Evolutionary conservation across 2,888 invertebrate species (phyloP).

Genomic region (Cryptus viduatorius): DNA sequence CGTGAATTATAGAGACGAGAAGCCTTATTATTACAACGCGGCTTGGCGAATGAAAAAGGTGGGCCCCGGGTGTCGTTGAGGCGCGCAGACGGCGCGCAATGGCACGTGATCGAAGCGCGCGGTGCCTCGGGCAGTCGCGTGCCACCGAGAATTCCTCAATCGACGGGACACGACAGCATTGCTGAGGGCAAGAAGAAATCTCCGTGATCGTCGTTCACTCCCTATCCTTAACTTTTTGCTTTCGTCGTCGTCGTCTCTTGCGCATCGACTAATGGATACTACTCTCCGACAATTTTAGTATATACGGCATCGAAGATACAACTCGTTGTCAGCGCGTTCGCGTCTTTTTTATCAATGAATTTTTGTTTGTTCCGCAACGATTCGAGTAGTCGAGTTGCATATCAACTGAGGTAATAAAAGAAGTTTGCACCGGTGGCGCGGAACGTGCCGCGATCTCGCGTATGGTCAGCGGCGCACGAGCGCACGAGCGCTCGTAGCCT

Average conservation of each 20-base stretch:
- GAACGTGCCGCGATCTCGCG: constrained; percentile 60
- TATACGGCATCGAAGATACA: not conserved
- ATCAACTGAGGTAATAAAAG: constrained; percentile 4
- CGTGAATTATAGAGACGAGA: constrained; percentile 64
- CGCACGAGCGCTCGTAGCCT: constrained; percentile 65
- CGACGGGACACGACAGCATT: constrained; percentile 66
- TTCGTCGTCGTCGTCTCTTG: not conserved
- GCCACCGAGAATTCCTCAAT: constrained; percentile 71
- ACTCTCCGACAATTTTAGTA: not conserved
- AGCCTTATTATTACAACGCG: constrained; percentile 54
- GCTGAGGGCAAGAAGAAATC: constrained; percentile 65
- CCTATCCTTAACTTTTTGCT: constrained; percentile 37
- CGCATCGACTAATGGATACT: not conserved
- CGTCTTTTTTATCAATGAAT: not conserved
- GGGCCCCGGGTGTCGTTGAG: constrained; percentile 46
- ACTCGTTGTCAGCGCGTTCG: not conserved
- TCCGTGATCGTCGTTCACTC: constrained; percentile 39
- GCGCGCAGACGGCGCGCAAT: constrained; percentile 37
- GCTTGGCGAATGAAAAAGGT: constrained; percentile 44
- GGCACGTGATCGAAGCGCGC: constrained; percentile 34
- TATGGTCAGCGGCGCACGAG: constrained; percentile 39
- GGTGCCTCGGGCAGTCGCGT: constrained; percentile 72
- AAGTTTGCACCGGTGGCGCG: not conserved
- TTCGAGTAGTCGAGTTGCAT: too few relatives aligned
- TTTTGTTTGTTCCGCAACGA: not conserved